These are phyloP conservation scores for Ormyrus rosae DNA, from an alignment of 2,888 invertebrate species.

Conservation along the genomic window DNA sequence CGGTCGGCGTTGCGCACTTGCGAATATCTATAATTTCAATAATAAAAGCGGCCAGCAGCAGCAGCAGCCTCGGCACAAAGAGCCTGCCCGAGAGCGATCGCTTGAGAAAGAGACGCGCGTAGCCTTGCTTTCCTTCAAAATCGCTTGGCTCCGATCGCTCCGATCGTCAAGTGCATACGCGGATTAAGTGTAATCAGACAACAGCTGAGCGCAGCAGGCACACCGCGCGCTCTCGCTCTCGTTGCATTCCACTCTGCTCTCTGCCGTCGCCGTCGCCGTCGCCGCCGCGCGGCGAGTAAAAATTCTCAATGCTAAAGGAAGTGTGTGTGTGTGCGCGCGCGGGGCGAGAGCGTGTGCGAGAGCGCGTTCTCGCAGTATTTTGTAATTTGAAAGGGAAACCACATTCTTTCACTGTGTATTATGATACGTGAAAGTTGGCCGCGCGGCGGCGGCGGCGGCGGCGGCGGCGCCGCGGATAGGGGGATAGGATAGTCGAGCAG, in stretches of 20 bases:
- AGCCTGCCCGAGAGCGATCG: not conserved
- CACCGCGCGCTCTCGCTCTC: not conserved
- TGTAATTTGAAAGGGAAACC: constrained; percentile 75
- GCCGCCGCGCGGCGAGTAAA: constrained; percentile 43
- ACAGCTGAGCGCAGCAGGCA: constrained; percentile 39
- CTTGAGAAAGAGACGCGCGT: not conserved
- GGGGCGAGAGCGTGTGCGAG: not conserved
- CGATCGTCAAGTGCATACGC: constrained; percentile 50
- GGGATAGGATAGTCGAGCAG: constrained; percentile 58
- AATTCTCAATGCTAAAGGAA: constrained; percentile 63
- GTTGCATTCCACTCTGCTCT: not conserved
- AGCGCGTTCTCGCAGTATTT: constrained; percentile 66
- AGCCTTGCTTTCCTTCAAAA: constrained; percentile 55
- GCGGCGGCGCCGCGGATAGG: constrained; percentile 52
- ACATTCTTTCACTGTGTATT: constrained; percentile 74
- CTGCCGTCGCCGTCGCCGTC: no score
- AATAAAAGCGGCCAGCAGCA: constrained; percentile 1
- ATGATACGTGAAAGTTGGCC: constrained; percentile 75
- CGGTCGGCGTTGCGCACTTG: not conserved
- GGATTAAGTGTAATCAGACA: constrained; percentile 52
- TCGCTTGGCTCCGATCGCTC: constrained; percentile 41
- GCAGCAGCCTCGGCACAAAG: constrained; percentile 2
- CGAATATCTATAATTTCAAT: constrained; percentile 34
- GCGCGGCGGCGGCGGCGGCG: constrained; percentile 61
- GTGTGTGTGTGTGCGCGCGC: constrained; percentile 53